Evolutionary conservation across 2,888 invertebrate genomes (phyloP), one percentile per base, ranked within the genome.

Genomic region (Junonia oenone): DNA sequence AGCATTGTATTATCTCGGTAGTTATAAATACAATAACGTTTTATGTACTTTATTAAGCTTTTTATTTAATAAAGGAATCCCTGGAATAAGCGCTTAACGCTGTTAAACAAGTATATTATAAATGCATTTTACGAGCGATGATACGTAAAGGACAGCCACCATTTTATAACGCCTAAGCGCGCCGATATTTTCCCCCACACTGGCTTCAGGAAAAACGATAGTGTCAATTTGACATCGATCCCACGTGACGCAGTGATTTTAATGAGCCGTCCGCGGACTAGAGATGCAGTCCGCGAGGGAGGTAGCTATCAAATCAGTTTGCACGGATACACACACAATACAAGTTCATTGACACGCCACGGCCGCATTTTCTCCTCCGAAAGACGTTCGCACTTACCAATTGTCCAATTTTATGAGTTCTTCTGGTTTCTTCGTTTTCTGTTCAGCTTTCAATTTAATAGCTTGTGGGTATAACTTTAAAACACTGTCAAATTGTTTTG

Each of bases 321-420:
- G 90, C 90, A 91, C 90, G 90, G 90, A 89, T 89, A 90, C 89
- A 90, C 90, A 90, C 90, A 89, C 90, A 90, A 90, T 90, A 90
- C 90, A 90, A 90, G 90, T 90, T 91, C 90, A 91, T 90, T 91
- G 91, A 91, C 91, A 90, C 90, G 90, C 89, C 90, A 90, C 90
- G 90, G 90, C 90, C 90, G 90, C 90, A 88, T 90, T 90, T 90
- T 90, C 90, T 89, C 89, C 86, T 85, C 82, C 75, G 78, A 82
- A 88, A 87, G 83, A 81, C 83, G 86, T 85, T 82, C 74, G 75
- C 79, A 94, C 96, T 96, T 92, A 97, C 98, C 98, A 98, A 86
- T 96, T 95, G 92, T 98, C 98, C 91, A 98, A 92, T 91, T 97
- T 97, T 88, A 98, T 95, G 79, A 97, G 93, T 90, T 98, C 98